Evolutionary conservation across 2,113 vertebrate species (phyloP).

Genomic region (Tragelaphus strepsiceros): DNA sequence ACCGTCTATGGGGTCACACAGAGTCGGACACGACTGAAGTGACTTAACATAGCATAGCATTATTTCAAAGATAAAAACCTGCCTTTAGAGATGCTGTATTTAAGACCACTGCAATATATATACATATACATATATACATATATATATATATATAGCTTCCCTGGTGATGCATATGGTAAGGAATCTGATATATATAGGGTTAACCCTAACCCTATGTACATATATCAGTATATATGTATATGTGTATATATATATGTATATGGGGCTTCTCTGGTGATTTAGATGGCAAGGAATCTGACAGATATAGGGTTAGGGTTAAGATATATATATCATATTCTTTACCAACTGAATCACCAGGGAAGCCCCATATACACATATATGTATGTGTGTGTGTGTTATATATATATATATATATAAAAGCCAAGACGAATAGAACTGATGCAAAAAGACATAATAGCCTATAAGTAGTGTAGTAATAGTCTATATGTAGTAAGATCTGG

Average conservation of each 20-base stretch:
- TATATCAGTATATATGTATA: background rate
- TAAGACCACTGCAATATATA: background rate
- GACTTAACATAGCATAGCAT: background rate
- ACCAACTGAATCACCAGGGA: no score
- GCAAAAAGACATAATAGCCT: background rate
- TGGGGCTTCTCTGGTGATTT: no score
- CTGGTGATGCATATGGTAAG: no score
- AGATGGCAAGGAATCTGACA: no score
- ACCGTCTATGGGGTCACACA: no score
- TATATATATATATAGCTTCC: background rate
- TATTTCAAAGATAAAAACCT: background rate
- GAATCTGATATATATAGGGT: no score
- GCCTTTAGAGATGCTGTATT: background rate
- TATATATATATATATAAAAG: no score
- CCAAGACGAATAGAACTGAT: no score
- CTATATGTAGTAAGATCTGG: background rate
- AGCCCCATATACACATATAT: background rate
- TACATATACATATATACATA: background rate
- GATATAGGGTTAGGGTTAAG: no score
- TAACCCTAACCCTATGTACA: background rate
- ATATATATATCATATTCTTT: no score
- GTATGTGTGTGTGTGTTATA: background rate
- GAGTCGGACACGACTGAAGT: no score
- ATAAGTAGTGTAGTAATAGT: no score
- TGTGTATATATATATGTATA: background rate